Evolutionary conservation across 2,113 vertebrate species (phyloP), one percentile per base, ranked within the genome.

Genomic region (Taurulus bubalis): DNA sequence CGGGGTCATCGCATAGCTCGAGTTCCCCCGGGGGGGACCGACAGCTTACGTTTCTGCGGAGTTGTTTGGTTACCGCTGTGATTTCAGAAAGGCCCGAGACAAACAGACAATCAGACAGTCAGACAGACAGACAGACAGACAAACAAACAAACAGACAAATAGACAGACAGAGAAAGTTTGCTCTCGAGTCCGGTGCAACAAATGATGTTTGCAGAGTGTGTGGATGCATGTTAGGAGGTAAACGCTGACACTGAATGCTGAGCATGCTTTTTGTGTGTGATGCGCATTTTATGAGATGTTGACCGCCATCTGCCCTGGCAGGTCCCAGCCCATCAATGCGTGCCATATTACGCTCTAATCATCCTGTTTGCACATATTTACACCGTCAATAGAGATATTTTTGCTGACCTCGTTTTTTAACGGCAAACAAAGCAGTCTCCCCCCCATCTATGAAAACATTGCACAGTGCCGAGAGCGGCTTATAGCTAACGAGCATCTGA

Each of bases 401-500:
- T 68, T 40, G 76, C 71, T 90, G 91, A 91, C 90, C 90, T 89
- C 12, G 22, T 91, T 91, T 78, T 87, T 79, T n/a, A 16, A 74
- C 38, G 56, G 22, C 20, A 26, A 82, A 89, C 65, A 85, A 87
- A 88, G 68, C 69, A 71, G n/a, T 75, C 26, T 60, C 59, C 62
- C 42, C 42, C 42, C 42, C 3, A 15, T 55, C 53, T 12, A 40
- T 65, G 59, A 83, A 85, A 89, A 63, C 62, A 36, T 73, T 10
- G 16, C 8, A 77, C 76, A 85, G 77, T 3, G 65, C 78, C 9
- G 58, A 83, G 77, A 90, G 88, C 71, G 11, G 90, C 79, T 93
- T 85, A 32, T 32, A 93, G 85, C 92, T 93, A 92, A 93, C 88
- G 67, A 92, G 90, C 90, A 86, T 90, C 91, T 90, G 92, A 92